These are phyloP conservation scores for Resseliella maxima DNA, from an alignment of 2,888 invertebrate species.

Conservation along the genomic window DNA sequence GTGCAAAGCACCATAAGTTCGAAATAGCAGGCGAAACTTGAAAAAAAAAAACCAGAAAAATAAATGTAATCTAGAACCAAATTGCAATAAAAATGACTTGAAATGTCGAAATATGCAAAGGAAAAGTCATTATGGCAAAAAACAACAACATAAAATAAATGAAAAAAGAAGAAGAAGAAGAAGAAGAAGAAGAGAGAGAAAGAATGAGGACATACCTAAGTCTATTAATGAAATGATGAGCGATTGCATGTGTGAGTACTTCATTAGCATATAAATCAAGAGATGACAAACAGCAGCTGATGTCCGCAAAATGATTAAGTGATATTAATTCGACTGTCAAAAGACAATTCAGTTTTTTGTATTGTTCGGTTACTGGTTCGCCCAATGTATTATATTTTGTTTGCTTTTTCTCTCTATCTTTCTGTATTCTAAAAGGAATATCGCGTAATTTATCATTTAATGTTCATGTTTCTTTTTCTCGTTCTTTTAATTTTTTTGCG, in stretches of 20 bases:
- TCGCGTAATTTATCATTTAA: not conserved
- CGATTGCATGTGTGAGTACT: not conserved
- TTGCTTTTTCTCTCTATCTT: not conserved
- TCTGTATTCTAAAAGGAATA: not conserved
- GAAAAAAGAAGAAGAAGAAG: not conserved
- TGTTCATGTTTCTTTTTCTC: not conserved
- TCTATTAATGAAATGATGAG: not conserved
- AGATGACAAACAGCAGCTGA: conserved; percentile 46
- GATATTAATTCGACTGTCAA: conserved; percentile 40
- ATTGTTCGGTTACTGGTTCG: no score
- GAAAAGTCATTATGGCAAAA: not conserved
- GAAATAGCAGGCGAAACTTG: no score
- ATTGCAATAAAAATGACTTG: no score
- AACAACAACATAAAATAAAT: not conserved
- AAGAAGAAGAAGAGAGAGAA: no score
- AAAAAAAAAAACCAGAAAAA: no score
- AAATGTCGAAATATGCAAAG: no score
- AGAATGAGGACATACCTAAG: not conserved
- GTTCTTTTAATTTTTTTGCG: conserved; percentile 24
- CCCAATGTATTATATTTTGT: not conserved
- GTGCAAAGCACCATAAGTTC: not conserved
- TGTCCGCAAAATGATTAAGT: conserved; percentile 48
- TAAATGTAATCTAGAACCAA: no score
- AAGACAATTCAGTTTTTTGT: not conserved
- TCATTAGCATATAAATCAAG: conserved; percentile 48